Evolutionary conservation across 2,888 invertebrate species (phyloP).

Genomic region (Ceriagrion tenellum): DNA sequence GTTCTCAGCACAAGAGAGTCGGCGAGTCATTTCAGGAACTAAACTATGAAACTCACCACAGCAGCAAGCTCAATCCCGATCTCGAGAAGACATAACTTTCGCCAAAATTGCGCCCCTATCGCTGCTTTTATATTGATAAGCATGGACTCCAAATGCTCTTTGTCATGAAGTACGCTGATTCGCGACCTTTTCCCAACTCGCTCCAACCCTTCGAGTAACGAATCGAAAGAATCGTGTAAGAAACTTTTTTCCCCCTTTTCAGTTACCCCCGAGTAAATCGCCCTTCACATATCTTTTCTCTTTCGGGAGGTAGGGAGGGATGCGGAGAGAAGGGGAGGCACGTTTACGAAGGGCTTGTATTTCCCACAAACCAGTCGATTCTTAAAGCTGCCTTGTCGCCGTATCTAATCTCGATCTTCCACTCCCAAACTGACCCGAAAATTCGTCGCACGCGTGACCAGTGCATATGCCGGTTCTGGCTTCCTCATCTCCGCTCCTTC

Average conservation of each 20-base stretch:
- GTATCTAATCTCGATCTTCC: not conserved
- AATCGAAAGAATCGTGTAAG: not conserved
- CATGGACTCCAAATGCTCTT: not conserved
- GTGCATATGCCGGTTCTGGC: not conserved
- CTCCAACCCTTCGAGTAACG: not conserved
- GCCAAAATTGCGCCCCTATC: not conserved
- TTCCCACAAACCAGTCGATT: not conserved
- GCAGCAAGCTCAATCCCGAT: too few relatives aligned
- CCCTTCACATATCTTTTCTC: not conserved
- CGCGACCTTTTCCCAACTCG: not conserved
- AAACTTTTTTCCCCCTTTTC: not conserved
- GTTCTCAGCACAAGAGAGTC: too few relatives aligned
- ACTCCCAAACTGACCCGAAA: not conserved
- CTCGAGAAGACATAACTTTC: too few relatives aligned
- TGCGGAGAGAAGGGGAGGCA: not conserved
- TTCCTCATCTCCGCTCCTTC: too few relatives aligned
- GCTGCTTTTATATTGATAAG: not conserved
- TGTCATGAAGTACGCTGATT: not conserved
- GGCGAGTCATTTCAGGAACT: too few relatives aligned
- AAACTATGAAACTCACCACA: too few relatives aligned
- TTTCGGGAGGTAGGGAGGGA: too few relatives aligned
- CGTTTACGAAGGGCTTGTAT: not conserved
- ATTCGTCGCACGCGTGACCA: conserved; percentile 9
- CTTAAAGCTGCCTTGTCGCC: not conserved
- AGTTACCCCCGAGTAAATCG: not conserved